Conservation (phyloP, 2,113 vertebrate genomes). For the Rhagologus leucostigma region DNA sequence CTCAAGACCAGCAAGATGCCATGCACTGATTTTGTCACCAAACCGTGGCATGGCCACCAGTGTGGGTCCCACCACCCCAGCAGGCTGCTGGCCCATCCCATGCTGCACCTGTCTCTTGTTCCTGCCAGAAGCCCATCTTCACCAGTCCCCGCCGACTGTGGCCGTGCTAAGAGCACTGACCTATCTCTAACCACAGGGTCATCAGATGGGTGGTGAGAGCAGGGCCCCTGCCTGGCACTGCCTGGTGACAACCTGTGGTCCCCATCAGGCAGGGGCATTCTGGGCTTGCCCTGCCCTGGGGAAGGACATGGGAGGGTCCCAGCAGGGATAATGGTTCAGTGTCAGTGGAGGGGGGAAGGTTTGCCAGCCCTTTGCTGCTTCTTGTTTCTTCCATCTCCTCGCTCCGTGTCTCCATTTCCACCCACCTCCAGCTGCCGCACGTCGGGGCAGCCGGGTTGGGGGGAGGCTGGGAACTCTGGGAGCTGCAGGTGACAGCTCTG, state of each 20-base stretch:
- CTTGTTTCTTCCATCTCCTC: neutral
- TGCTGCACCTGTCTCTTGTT: neutral
- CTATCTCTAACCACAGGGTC: neutral
- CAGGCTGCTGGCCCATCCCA: neutral
- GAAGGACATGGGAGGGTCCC: neutral
- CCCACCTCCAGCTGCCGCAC: neutral
- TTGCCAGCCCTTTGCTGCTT: neutral
- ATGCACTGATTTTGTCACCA: neutral
- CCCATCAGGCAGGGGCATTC: neutral
- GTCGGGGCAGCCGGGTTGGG: neutral
- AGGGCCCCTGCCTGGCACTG: neutral
- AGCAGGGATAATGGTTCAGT: neutral
- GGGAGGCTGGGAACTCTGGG: neutral
- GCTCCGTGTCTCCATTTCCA: neutral
- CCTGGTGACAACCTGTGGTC: neutral
- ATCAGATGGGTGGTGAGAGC: rapidly evolving
- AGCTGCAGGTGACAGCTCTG: neutral
- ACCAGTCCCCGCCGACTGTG: rapidly evolving
- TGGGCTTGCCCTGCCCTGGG: neutral
- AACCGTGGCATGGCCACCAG: rapidly evolving
- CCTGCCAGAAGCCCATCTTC: slow-evolving; percentile 11
- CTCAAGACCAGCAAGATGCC: neutral
- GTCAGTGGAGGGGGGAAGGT: neutral
- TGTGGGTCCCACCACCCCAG: neutral
- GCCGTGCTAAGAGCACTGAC: neutral